Percentiles rank a stretch among this genome's conserved stretches.
phyloP scores from a whole-genome alignment of 2,113 vertebrate species.

The Phodopus roborovskii region DNA sequence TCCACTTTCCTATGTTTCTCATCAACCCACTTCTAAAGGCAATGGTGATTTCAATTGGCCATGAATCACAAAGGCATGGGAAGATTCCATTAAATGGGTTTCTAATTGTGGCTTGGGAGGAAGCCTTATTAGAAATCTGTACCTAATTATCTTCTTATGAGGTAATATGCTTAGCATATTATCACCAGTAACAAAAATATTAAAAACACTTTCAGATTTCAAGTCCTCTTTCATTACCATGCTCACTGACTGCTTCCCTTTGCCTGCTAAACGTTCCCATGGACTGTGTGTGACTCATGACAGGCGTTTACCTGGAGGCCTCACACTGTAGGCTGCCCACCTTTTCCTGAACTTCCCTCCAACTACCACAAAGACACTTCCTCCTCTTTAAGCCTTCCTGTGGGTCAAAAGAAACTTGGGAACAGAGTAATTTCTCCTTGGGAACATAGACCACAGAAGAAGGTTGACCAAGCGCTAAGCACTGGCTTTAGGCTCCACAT shows the following conservation, averaged over 20 bases:
- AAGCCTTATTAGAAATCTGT: conserved; percentile 62
- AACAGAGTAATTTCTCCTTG: not conserved
- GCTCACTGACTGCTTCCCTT: not conserved
- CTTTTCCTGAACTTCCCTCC: not conserved
- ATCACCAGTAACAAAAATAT: conserved; percentile 62
- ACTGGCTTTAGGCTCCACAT: not conserved
- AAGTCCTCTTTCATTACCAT: not conserved
- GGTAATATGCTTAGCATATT: conserved; percentile 54
- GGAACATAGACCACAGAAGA: not conserved
- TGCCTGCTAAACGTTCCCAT: not conserved
- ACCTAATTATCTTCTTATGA: conserved; percentile 59
- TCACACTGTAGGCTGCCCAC: not conserved
- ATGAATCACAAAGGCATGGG: conserved; percentile 71
- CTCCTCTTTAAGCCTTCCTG: not conserved
- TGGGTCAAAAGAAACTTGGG: not conserved
- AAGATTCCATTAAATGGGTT: conserved; percentile 58
- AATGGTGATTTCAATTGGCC: conserved; percentile 60
- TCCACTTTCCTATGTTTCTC: conserved; percentile 54
- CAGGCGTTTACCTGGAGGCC: not conserved
- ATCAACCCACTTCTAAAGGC: conserved; percentile 21
- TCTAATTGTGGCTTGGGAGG: conserved; percentile 73
- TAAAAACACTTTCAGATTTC: conserved; percentile 31
- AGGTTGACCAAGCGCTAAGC: not conserved
- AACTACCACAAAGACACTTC: not conserved
- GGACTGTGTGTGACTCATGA: not conserved